Evolutionary conservation across 2,113 vertebrate genomes (phyloP).

Genomic region (Phylloscopus trochiloides): DNA sequence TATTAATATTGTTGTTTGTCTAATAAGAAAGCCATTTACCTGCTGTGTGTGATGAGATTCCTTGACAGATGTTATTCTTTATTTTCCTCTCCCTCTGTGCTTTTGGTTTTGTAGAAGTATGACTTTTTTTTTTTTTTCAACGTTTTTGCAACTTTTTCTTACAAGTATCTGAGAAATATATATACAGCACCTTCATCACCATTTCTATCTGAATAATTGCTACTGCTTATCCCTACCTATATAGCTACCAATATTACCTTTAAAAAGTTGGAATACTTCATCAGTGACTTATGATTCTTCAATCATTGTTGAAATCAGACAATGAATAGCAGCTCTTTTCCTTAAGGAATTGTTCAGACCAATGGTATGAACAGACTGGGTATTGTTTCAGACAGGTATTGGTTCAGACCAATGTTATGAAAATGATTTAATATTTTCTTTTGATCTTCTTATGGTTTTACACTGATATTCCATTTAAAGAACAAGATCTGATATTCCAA

Average conservation of each 20-base stretch:
- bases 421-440: neutral
- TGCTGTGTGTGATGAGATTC: neutral
- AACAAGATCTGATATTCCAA: neutral
- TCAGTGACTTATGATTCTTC: neutral
- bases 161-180: neutral
- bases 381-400: neutral
- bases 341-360: neutral
- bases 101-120: neutral
- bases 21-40: conserved; percentile 45
- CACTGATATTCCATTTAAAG: neutral
- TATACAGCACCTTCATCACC: neutral
- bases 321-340: neutral
- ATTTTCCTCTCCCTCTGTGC: neutral
- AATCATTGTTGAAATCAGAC: neutral
- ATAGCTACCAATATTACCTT: neutral
- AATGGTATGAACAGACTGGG: neutral
- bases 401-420: neutral
- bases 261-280: neutral
- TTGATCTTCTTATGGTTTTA: neutral
- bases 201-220: neutral
- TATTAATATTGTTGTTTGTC: conserved; percentile 30
- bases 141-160: neutral
- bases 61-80: neutral
- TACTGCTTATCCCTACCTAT: neutral
- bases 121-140: neutral